Evolutionary conservation across 2,797 vertebrate genomes (phyloP).

Genomic region (Artibeus lituratus): DNA sequence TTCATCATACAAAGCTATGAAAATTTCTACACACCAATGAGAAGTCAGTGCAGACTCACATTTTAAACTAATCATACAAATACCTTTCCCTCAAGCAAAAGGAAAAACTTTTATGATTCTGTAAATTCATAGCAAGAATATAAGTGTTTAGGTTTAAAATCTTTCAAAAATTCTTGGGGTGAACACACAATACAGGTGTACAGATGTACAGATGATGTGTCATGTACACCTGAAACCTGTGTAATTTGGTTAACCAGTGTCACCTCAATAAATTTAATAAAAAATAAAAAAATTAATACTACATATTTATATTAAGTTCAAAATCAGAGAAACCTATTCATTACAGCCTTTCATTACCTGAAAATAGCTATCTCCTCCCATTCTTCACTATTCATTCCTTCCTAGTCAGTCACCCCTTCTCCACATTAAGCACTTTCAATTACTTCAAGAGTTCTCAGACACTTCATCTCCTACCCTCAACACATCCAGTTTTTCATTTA

Average conservation of each 20-base stretch:
- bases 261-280: neutral
- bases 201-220: too few species aligned
- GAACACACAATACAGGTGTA: too few species aligned
- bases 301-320: neutral
- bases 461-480: neutral
- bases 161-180: neutral
- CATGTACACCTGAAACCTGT: neutral
- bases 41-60: neutral
- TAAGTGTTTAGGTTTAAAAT: neutral
- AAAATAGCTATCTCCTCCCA: neutral
- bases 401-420: neutral
- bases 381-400: neutral
- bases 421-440: neutral
- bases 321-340: neutral
- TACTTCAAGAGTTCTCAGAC: neutral
- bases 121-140: neutral
- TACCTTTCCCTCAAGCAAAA: neutral
- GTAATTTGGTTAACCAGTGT: neutral
- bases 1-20: neutral
- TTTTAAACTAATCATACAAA: neutral
- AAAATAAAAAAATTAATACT: neutral
- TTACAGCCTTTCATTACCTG: neutral
- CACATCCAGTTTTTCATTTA: neutral
- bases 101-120: neutral
- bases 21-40: neutral